Percentiles rank a stretch among this genome's conserved stretches.
These are phyloP conservation scores for Dascillus cervinus DNA, from an alignment of 2,888 invertebrate species.

Conservation along the genomic window DNA sequence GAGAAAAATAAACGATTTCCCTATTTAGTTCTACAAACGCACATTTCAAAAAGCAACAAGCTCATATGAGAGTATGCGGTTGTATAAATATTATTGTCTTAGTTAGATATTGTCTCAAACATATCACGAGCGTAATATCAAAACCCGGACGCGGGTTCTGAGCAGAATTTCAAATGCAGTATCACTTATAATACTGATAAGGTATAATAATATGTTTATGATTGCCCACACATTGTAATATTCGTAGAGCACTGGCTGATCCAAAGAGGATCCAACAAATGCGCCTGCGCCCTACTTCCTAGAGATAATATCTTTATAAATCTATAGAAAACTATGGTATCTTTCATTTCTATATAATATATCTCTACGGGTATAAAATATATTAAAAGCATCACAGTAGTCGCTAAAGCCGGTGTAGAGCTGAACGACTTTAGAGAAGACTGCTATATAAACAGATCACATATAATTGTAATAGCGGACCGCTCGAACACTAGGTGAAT, in stretches of 20 bases:
- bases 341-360: slow-evolving; percentile 26
- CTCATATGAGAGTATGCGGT: slow-evolving; percentile 10
- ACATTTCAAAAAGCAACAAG: slow-evolving; percentile 9
- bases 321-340: slow-evolving; percentile 44
- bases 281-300: background rate
- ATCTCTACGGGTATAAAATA: slow-evolving; percentile 41
- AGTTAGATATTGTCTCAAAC: slow-evolving; percentile 11
- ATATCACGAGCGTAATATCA: slow-evolving; percentile 12
- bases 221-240: slow-evolving; percentile 32
- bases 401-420: slow-evolving; percentile 19
- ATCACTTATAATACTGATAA: slow-evolving; percentile 23
- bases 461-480: slow-evolving; percentile 40
- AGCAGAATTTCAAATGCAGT: too few relatives aligned
- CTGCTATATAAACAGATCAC: slow-evolving; percentile 37
- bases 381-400: slow-evolving; percentile 36
- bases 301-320: slow-evolving; percentile 31
- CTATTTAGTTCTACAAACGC: slow-evolving; percentile 14
- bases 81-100: slow-evolving; percentile 14
- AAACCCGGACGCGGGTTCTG: too few relatives aligned
- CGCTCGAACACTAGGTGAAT: slow-evolving; percentile 43
- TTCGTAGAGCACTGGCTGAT: slow-evolving; percentile 12
- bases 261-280: slow-evolving; percentile 5
- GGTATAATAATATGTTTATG: slow-evolving; percentile 26
- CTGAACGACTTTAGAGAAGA: slow-evolving; percentile 15
- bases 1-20: slow-evolving; percentile 10